These are phyloP conservation scores for Spheniscus mendiculus DNA, from an alignment of 2,113 vertebrate species.

Conservation along the genomic window DNA sequence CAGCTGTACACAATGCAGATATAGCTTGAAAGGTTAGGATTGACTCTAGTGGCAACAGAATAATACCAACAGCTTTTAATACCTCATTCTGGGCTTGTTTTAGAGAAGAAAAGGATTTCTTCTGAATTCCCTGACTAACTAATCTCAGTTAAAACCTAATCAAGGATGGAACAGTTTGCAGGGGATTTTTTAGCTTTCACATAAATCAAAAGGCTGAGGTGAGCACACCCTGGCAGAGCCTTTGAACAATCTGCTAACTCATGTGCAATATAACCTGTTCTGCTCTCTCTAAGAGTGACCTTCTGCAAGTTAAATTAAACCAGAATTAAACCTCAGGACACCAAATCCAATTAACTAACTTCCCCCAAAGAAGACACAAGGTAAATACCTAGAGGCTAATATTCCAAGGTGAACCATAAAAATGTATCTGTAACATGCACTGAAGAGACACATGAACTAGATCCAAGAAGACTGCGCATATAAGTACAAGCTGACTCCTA, in stretches of 20 bases:
- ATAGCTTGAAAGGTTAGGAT: background rate
- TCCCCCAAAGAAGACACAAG: background rate
- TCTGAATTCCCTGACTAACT: background rate
- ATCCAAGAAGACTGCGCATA: accelerated
- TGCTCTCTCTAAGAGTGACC: background rate
- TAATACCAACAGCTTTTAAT: background rate
- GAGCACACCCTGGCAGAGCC: background rate
- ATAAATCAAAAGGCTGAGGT: background rate
- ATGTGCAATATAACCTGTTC: background rate
- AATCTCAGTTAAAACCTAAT: background rate
- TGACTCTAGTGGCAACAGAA: background rate
- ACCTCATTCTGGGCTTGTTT: background rate
- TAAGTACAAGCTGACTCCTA: background rate
- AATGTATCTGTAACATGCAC: background rate
- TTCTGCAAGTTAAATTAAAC: background rate
- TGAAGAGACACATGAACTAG: background rate
- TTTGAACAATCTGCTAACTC: background rate
- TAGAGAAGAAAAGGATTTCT: background rate
- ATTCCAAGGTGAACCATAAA: background rate
- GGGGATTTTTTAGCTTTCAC: background rate
- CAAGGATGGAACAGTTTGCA: background rate
- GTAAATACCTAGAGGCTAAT: background rate
- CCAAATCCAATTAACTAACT: background rate
- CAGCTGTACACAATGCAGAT: background rate
- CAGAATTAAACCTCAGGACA: background rate